phyloP scores from a whole-genome alignment of 2,888 invertebrate species.

The Tolmerus cingulatus region DNA sequence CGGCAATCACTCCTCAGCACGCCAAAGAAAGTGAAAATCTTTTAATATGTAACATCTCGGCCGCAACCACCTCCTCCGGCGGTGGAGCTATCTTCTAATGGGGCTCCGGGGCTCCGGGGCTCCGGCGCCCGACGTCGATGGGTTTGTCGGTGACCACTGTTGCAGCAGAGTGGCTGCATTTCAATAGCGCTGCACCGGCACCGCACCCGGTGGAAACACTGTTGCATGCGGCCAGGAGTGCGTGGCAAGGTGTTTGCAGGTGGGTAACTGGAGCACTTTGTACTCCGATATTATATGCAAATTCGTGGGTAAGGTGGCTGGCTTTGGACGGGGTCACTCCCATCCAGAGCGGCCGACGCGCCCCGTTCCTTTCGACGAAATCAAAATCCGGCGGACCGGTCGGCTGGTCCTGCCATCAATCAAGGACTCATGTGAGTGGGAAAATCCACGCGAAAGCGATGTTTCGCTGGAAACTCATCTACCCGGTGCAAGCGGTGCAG shows the following conservation, averaged over 20 bases:
- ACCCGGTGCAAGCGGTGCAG: not conserved
- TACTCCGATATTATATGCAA: constrained; percentile 16
- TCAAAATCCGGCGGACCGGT: not conserved
- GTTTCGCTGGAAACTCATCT: not conserved
- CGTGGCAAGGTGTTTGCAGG: constrained; percentile 19
- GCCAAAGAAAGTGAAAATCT: constrained; percentile 46
- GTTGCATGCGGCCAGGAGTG: constrained; percentile 13
- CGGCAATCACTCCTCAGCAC: constrained; percentile 33
- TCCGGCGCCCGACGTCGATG: not conserved
- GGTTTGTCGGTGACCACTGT: constrained; percentile 7
- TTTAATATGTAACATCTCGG: constrained; percentile 45
- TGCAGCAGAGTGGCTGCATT: constrained; percentile 6
- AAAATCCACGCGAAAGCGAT: not conserved
- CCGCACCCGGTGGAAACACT: not conserved
- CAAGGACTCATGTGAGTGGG: not conserved
- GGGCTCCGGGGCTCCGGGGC: not conserved
- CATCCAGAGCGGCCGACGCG: not conserved
- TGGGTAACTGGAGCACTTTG: constrained; percentile 34
- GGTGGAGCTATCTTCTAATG: not conserved
- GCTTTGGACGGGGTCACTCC: not conserved
- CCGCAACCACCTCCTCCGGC: not conserved
- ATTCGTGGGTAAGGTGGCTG: not conserved
- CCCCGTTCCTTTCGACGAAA: not conserved
- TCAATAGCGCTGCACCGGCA: not conserved
- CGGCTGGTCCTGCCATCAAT: not conserved